A percentile compares a stretch with the other conserved stretches of the same genome.
Conservation (phyloP, 2,888 invertebrate species). For the Silvanus unidentatus region DNA sequence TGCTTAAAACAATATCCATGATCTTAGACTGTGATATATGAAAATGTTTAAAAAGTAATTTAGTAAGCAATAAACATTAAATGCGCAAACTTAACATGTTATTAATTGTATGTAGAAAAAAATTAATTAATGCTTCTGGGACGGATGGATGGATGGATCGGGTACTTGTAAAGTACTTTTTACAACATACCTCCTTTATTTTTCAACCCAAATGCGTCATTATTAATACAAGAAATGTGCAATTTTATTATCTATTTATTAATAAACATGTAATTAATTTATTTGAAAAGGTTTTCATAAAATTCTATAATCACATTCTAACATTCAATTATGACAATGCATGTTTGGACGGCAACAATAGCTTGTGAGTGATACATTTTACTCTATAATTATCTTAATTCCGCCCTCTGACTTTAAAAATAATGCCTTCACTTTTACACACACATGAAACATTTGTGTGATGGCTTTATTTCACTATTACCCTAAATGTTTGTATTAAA, state of each 20-base stretch:
- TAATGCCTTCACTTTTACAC: too few species aligned
- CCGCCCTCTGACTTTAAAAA: background rate
- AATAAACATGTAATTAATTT: background rate
- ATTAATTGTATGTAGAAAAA: background rate
- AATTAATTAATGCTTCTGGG: background rate
- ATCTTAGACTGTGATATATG: conserved; percentile 3
- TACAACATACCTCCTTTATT: too few species aligned
- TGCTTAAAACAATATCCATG: conserved; percentile 4
- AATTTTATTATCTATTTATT: background rate
- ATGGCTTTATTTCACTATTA: too few species aligned
- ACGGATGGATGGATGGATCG: too few species aligned
- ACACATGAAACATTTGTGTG: too few species aligned
- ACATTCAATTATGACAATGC: conserved; percentile 3
- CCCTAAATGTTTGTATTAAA: too few species aligned
- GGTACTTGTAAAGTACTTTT: too few species aligned
- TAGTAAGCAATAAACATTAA: too few species aligned
- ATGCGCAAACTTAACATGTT: background rate
- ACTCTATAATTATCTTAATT: conserved; percentile 5
- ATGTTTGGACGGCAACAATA: conserved; percentile 5
- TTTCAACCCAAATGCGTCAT: too few species aligned
- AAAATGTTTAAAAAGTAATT: too few species aligned
- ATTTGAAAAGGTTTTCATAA: background rate
- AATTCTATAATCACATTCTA: conserved; percentile 2
- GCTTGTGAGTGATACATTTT: conserved; percentile 7
- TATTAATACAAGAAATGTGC: too few species aligned